A percentile compares a stretch with the other conserved stretches of the same genome.
Conservation (phyloP, 2,113 vertebrate genomes). For the Actinemys pallida region DNA sequence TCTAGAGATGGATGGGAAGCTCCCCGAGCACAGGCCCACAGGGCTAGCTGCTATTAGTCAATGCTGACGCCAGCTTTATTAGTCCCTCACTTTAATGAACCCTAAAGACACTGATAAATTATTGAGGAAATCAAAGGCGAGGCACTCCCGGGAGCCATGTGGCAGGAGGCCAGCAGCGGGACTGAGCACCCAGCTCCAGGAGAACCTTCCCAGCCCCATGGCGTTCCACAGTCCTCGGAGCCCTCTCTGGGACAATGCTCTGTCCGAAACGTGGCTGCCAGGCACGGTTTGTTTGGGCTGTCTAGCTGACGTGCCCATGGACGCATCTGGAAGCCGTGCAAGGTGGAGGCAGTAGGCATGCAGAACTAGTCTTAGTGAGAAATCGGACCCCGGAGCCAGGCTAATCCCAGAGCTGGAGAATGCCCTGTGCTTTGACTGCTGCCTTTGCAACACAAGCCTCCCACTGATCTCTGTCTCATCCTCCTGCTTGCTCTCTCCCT, state of each 20-base stretch:
- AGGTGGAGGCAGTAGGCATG: background rate
- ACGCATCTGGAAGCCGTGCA: constrained; percentile 13
- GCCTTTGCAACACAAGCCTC: background rate
- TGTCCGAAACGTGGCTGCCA: background rate
- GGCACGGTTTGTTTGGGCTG: constrained; percentile 12
- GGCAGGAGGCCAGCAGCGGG: background rate
- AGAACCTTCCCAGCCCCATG: background rate
- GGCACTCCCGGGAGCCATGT: background rate
- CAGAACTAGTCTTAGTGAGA: background rate
- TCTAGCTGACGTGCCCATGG: background rate
- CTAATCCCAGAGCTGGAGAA: background rate
- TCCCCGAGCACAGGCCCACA: background rate
- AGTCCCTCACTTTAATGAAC: background rate
- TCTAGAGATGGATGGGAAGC: background rate
- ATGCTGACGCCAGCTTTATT: background rate
- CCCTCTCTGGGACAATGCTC: background rate
- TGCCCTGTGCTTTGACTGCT: background rate
- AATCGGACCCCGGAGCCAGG: background rate
- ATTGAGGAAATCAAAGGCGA: background rate
- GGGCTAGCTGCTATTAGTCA: background rate
- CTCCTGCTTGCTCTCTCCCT: background rate
- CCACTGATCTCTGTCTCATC: background rate
- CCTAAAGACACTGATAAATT: background rate
- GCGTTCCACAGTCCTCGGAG: background rate
- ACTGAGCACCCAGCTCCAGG: background rate